A percentile compares a stretch with the other conserved stretches of the same genome.
Evolutionary conservation across 2,113 vertebrate genomes (phyloP).

Genomic region (Planiliza haematocheilus): DNA sequence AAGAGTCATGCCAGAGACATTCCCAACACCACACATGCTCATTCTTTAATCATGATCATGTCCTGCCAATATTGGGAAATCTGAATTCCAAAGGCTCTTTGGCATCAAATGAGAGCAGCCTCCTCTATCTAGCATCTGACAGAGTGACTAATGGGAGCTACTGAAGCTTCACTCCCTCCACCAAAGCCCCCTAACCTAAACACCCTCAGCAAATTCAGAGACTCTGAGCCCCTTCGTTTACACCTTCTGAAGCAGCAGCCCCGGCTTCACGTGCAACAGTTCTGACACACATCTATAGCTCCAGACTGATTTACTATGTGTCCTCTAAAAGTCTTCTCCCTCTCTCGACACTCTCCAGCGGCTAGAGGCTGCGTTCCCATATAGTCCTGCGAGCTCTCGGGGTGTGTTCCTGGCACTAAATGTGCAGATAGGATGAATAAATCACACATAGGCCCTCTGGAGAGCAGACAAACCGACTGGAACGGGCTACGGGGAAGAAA

Average conservation of each 20-base stretch:
- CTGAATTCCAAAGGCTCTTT: conserved; percentile 66
- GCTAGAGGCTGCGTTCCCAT: conserved; percentile 47
- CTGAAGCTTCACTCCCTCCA: conserved; percentile 33
- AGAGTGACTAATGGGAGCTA: conserved; percentile 60
- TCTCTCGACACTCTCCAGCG: conserved; percentile 36
- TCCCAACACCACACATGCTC: conserved; percentile 68
- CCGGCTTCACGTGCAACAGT: conserved; percentile 13
- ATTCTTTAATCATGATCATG: conserved; percentile 76
- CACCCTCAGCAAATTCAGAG: not conserved
- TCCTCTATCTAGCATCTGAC: conserved; percentile 59
- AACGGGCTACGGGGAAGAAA: conserved; percentile 49
- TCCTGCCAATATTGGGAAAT: conserved; percentile 69
- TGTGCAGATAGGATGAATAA: conserved; percentile 74
- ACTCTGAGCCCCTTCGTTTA: not conserved
- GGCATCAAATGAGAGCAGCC: conserved; percentile 52
- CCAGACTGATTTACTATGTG: conserved; percentile 51
- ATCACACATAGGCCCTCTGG: conserved; percentile 64
- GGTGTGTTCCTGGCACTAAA: conserved; percentile 67
- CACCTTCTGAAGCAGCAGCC: conserved; percentile 20
- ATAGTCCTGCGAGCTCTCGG: conserved; percentile 42
- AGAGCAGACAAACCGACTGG: conserved; percentile 54
- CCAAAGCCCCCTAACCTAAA: conserved; percentile 47
- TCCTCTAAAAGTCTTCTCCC: conserved; percentile 35
- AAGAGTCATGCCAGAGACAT: conserved; percentile 47
- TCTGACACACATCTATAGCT: conserved; percentile 41